These are phyloP conservation scores for Dermochelys coriacea DNA, from an alignment of 2,797 vertebrate species.

Conservation along the genomic window DNA sequence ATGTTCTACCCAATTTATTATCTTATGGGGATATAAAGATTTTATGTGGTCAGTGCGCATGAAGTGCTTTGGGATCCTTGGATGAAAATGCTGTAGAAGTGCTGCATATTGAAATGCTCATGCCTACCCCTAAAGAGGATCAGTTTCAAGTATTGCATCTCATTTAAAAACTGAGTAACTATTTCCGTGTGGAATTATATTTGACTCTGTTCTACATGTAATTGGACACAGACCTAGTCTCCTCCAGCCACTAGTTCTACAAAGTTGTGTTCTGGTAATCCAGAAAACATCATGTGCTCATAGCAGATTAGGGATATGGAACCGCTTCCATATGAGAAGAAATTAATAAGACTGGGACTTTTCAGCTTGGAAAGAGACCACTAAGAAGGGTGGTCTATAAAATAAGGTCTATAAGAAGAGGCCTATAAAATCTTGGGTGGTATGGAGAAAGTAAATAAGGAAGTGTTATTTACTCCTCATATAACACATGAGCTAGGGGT, in stretches of 20 bases:
- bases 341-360: too few relatives aligned
- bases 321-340: too few relatives aligned
- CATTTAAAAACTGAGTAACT: not conserved
- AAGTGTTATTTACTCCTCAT: too few relatives aligned
- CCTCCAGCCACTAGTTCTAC: not conserved
- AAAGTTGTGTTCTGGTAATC: not conserved
- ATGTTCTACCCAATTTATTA: not conserved
- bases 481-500: too few relatives aligned
- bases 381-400: too few relatives aligned
- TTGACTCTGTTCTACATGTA: not conserved
- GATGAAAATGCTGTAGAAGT: not conserved
- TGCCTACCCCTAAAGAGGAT: constrained; percentile 15
- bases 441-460: too few relatives aligned
- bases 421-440: too few relatives aligned
- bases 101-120: not conserved
- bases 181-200: not conserved
- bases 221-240: not conserved
- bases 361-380: too few relatives aligned
- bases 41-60: constrained; percentile 1
- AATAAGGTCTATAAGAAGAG: too few relatives aligned
- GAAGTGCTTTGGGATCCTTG: constrained; percentile 12
- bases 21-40: not conserved
- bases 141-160: not conserved
- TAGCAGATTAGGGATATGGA: not conserved
- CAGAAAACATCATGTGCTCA: not conserved